A percentile compares a stretch with the other conserved stretches of the same genome.
Evolutionary conservation across 2,113 vertebrate genomes (phyloP).

Genomic region (Silurus asotus): DNA sequence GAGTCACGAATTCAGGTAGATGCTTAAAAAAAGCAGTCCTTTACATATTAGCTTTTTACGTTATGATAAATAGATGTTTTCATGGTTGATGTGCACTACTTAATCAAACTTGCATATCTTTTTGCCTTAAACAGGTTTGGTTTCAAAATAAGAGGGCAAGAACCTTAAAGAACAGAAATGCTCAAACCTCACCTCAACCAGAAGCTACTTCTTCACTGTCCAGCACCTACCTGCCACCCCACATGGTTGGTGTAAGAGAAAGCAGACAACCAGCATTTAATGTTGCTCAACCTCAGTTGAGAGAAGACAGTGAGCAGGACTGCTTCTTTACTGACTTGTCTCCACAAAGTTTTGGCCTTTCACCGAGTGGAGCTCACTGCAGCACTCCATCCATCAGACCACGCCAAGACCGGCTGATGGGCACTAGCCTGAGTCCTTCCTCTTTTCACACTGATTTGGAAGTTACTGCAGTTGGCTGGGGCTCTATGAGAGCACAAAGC

Average conservation of each 20-base stretch:
- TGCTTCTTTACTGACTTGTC: conserved; percentile 44
- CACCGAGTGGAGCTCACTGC: conserved; percentile 40
- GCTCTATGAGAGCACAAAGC: conserved; percentile 22
- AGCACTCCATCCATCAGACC: conserved; percentile 50
- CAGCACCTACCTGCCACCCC: conserved; percentile 40
- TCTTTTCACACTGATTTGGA: conserved; percentile 26
- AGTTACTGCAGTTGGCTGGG: conserved; percentile 36
- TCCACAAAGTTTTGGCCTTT: conserved; percentile 39
- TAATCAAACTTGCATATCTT: neutral
- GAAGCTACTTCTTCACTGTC: conserved; percentile 35
- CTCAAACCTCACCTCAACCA: conserved; percentile 19
- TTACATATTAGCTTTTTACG: neutral
- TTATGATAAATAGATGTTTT: neutral
- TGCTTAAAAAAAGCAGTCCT: neutral
- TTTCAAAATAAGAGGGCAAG: conserved; percentile 61
- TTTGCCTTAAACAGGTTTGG: conserved; percentile 52
- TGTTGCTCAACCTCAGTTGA: conserved; percentile 15
- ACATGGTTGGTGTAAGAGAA: conserved; percentile 18
- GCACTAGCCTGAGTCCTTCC: conserved; percentile 45
- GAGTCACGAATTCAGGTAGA: conserved; percentile 60
- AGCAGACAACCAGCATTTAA: conserved; percentile 34
- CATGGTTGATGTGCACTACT: neutral
- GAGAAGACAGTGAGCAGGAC: conserved; percentile 35
- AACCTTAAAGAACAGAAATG: conserved; percentile 51
- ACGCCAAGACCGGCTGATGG: conserved; percentile 44